phyloP scores from a whole-genome alignment of 2,113 vertebrate species.

The Sylvietta virens region DNA sequence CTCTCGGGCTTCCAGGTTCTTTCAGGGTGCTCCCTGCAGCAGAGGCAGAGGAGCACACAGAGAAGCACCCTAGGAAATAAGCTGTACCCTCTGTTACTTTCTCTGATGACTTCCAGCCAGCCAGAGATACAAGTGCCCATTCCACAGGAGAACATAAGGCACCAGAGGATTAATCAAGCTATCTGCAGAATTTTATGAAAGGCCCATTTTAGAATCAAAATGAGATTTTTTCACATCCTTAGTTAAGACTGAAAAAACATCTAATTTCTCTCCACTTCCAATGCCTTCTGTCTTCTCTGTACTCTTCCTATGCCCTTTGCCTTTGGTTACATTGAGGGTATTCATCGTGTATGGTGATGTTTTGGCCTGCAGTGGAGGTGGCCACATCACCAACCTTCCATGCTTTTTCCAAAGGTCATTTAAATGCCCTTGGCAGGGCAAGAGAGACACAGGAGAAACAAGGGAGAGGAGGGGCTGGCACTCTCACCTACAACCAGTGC shows the following conservation, averaged over 20 bases:
- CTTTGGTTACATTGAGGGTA: neutral
- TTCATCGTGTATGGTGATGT: neutral
- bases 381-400: neutral
- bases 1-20: neutral
- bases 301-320: neutral
- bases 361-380: neutral
- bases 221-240: neutral
- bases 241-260: neutral
- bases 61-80: neutral
- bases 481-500: conserved; percentile 85
- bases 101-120: neutral
- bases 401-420: neutral
- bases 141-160: neutral
- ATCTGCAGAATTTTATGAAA: neutral
- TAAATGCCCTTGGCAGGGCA: neutral
- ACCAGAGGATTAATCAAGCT: neutral
- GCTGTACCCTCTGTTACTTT: neutral
- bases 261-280: neutral
- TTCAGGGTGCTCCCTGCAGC: neutral
- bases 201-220: neutral
- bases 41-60: neutral
- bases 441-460: neutral
- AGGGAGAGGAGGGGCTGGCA: neutral
- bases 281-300: neutral
- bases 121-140: neutral